Evolutionary conservation across 2,113 vertebrate species (phyloP).

Genomic region (Polypterus bichir): DNA sequence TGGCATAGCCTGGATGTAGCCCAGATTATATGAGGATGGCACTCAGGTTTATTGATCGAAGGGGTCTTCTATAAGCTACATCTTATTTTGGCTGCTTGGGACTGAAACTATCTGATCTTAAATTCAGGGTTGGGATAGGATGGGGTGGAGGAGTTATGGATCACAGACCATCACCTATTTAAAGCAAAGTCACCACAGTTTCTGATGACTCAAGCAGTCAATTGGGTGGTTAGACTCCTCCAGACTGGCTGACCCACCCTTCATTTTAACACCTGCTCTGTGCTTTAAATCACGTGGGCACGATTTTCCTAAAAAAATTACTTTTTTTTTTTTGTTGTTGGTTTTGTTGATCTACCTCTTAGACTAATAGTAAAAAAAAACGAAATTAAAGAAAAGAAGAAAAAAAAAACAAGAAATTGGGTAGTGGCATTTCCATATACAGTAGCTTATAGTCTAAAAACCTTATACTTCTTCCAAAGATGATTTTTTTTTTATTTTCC

Average conservation of each 20-base stretch:
- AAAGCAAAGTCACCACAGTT: conserved; percentile 14
- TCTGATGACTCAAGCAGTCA: not conserved
- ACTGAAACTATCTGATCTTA: too few relatives aligned
- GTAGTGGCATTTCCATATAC: conserved; percentile 74
- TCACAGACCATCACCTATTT: conserved; percentile 17
- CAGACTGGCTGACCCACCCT: conserved; percentile 17
- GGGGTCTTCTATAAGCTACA: too few relatives aligned
- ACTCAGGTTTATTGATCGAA: too few relatives aligned
- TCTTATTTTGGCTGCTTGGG: too few relatives aligned
- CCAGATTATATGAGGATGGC: too few relatives aligned
- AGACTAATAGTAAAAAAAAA: conserved; percentile 56
- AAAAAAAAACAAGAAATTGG: conserved; percentile 51
- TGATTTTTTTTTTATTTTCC: conserved; percentile 47
- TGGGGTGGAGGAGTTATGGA: not conserved
- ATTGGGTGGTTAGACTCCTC: conserved; percentile 1
- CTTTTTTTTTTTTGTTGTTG: conserved; percentile 31
- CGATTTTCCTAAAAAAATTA: conserved; percentile 31
- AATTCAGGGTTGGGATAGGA: too few relatives aligned
- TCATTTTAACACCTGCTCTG: conserved; percentile 21
- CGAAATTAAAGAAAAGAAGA: conserved; percentile 41
- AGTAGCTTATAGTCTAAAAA: conserved; percentile 63
- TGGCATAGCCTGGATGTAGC: too few relatives aligned
- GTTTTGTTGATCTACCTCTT: conserved; percentile 94
- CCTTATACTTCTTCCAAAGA: conserved; percentile 70
- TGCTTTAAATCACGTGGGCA: conserved; percentile 34